Percentiles rank a stretch among this genome's conserved stretches.
These are phyloP conservation scores for Gonioctena quinquepunctata DNA, from an alignment of 1,140 invertebrate genomes.

Conservation along the genomic window DNA sequence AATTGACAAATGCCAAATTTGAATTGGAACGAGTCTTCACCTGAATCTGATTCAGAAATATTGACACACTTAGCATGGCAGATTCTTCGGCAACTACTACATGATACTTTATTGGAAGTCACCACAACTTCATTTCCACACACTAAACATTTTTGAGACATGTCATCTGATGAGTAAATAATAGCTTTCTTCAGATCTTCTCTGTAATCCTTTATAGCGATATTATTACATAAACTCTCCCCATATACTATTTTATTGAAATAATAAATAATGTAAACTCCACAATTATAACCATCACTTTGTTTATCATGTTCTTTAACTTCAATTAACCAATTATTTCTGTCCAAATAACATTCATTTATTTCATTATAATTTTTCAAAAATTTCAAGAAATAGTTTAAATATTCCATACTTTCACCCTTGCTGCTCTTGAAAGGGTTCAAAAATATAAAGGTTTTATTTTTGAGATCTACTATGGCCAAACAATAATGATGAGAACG, in stretches of 20 bases:
- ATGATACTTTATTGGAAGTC: not conserved
- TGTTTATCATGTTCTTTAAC: constrained; percentile 5
- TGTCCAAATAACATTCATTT: not conserved
- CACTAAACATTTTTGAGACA: not conserved
- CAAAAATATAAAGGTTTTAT: constrained; percentile 3
- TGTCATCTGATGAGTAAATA: not conserved
- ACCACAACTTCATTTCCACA: not conserved
- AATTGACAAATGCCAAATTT: not conserved
- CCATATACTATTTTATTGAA: not conserved
- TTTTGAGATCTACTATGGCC: not conserved
- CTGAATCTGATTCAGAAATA: not conserved
- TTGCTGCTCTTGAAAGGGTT: no score
- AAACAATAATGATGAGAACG: constrained; percentile 19
- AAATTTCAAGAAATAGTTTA: not conserved
- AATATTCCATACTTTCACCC: constrained; percentile 3
- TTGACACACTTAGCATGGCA: not conserved
- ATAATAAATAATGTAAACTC: not conserved
- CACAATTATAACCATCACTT: constrained; percentile 5
- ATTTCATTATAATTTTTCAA: not conserved
- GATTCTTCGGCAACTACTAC: not conserved
- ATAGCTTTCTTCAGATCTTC: not conserved
- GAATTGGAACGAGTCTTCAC: not conserved
- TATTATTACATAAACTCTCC: not conserved
- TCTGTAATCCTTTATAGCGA: not conserved
- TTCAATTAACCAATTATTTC: not conserved